Evolutionary conservation across 2,888 invertebrate species (phyloP).

Genomic region (Drosophila leonis): DNA sequence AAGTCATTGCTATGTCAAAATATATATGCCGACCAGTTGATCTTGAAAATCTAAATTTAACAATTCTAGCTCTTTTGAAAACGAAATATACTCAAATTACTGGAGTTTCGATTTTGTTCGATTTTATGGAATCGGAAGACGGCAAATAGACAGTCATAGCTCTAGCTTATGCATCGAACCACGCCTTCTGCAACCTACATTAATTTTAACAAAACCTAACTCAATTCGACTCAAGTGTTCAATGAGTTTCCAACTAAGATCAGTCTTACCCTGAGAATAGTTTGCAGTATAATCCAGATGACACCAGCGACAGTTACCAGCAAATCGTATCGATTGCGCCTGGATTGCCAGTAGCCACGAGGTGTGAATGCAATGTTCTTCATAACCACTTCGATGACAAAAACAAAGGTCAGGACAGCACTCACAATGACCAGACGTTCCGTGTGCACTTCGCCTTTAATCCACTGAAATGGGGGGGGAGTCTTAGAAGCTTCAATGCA

Average conservation of each 20-base stretch:
- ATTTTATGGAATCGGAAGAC: too few species aligned
- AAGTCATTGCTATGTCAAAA: too few species aligned
- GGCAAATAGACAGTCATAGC: too few species aligned
- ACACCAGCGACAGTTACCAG: constrained; percentile 98
- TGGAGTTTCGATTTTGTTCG: too few species aligned
- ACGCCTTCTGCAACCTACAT: neutral
- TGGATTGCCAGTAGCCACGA: constrained; percentile 98
- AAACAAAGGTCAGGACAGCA: constrained; percentile 95
- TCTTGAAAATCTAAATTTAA: too few species aligned
- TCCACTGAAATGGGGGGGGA: constrained; percentile 89
- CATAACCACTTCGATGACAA: constrained; percentile 98
- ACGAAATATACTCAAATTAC: too few species aligned
- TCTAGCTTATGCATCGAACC: too few species aligned
- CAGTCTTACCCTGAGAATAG: constrained; percentile 90
- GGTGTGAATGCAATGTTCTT: constrained; percentile 99
- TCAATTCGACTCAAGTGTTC: neutral
- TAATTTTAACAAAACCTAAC: neutral
- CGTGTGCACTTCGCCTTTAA: constrained; percentile 92
- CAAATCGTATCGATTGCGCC: constrained; percentile 98
- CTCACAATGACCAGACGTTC: constrained; percentile 94
- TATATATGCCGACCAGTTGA: too few species aligned
- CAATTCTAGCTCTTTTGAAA: too few species aligned
- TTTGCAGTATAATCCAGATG: constrained; percentile 98
- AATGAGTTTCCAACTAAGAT: too few species aligned
- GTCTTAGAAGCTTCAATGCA: neutral